Evolutionary conservation across 1,140 invertebrate genomes (phyloP), one percentile per base, ranked within the genome.

Genomic region (Ylistrum balloti): DNA sequence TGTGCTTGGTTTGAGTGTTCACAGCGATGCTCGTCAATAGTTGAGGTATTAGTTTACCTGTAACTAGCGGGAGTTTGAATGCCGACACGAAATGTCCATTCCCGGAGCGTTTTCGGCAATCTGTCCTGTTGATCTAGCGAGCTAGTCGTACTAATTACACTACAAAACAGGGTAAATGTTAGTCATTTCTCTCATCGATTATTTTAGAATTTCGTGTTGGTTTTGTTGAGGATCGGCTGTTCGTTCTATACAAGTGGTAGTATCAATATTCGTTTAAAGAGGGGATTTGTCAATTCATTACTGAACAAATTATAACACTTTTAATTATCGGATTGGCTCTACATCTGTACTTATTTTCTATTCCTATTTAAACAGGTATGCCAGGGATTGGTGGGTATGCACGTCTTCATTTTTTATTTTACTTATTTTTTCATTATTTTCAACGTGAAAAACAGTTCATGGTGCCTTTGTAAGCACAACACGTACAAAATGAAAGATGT

Each of bases 61-160:
- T 74, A 74, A 74, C 56, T 74, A 74, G 56, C 56, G 22, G 56
- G 56, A 74, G 56, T 74, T 74, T 74, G 56, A 74, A 74, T 74
- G 56, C 9, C 56, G 56, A 74, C 56, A 74, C 56, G 56, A 74
- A 74, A 74, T 74, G 56, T 74, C 56, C 56, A 74, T 74, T 74
- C 56, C 56, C 9, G 22, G 9, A 28, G 56, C 28, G 56, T 56
- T 56, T 56, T 56, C 22, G 45, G 22, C 56, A 74, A 74, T 74
- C 56, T 74, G 56, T 74, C 9, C 20, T 74, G 56, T 28, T n/a
- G 56, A 74, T 74, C 56, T n/a, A 28, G 56, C 22, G 22, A 74
- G 56, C 56, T 74, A 17, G 17, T 74, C 56, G 56, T n/a, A 74
- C 56, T n/a, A 74, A 74, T 74, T 74, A 74, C 56, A 74, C 56